A percentile compares a stretch with the other conserved stretches of the same genome.
Conservation (phyloP, 2,888 invertebrate genomes). For the Agrilus cyanescens region DNA sequence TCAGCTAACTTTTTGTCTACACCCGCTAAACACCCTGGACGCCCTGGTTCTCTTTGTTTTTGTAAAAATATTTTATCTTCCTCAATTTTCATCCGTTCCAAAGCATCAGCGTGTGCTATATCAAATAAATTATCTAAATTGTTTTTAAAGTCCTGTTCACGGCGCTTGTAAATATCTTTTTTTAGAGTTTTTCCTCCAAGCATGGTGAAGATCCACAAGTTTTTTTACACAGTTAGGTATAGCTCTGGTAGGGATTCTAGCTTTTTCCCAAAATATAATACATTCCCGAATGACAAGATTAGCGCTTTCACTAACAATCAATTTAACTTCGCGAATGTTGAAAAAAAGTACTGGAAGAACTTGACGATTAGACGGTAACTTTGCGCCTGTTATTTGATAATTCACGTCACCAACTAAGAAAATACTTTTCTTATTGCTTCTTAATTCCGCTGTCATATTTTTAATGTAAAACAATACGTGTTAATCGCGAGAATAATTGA, state of each 20-base stretch:
- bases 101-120: conserved; percentile 12
- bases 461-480: too few species aligned
- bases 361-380: conserved; percentile 13
- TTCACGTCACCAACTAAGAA: conserved; percentile 4
- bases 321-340: conserved; percentile 11
- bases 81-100: conserved; percentile 19
- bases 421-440: conserved; percentile 3
- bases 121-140: conserved; percentile 17
- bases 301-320: conserved; percentile 12
- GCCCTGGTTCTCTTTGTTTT: conserved; percentile 19
- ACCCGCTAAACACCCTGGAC: conserved; percentile 18
- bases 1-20: conserved; percentile 20
- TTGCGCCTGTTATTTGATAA: conserved; percentile 9
- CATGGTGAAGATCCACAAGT: conserved; percentile 19
- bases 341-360: conserved; percentile 12
- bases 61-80: conserved; percentile 20
- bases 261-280: conserved; percentile 23
- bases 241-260: conserved; percentile 18
- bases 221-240: conserved; percentile 14
- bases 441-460: too few species aligned
- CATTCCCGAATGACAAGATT: conserved; percentile 8
- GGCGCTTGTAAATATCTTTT: conserved; percentile 11
- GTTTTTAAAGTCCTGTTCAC: conserved; percentile 12
- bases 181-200: conserved; percentile 24
- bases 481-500: not conserved